phyloP scores from a whole-genome alignment of 2,888 invertebrate genomes.

The Pardosa pseudoannulata region DNA sequence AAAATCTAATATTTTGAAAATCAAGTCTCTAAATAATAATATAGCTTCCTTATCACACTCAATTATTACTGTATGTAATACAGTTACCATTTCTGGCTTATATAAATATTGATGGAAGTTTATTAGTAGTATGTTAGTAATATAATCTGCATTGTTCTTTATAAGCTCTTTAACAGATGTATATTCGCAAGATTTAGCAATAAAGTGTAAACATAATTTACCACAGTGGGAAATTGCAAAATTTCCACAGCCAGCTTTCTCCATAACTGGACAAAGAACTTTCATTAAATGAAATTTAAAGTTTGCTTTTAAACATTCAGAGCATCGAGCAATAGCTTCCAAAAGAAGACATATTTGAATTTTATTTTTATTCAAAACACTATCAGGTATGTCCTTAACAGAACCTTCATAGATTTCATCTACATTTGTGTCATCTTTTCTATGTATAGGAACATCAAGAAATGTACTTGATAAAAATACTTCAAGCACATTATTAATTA shows the following conservation, averaged over 20 bases:
- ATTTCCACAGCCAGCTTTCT: slow-evolving; percentile 42
- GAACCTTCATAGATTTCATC: neutral
- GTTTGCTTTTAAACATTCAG: slow-evolving; percentile 13
- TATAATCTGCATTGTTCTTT: slow-evolving; percentile 57
- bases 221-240: slow-evolving; percentile 43
- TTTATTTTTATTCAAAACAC: slow-evolving; percentile 11
- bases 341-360: slow-evolving; percentile 37
- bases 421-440: neutral
- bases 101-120: slow-evolving; percentile 47
- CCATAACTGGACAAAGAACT: slow-evolving; percentile 43
- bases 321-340: slow-evolving; percentile 45
- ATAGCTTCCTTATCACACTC: slow-evolving; percentile 38
- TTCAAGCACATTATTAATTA: slow-evolving; percentile 36
- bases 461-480: slow-evolving; percentile 26
- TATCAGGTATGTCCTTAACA: neutral
- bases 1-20: slow-evolving; percentile 25
- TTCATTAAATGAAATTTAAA: slow-evolving; percentile 26
- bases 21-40: slow-evolving; percentile 33
- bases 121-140: slow-evolving; percentile 38
- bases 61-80: slow-evolving; percentile 43
- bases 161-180: slow-evolving; percentile 33
- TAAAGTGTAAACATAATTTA: slow-evolving; percentile 22
- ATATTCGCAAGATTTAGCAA: slow-evolving; percentile 41
- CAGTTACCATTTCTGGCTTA: slow-evolving; percentile 43
- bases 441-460: slow-evolving; percentile 4